phyloP scores from a whole-genome alignment of 2,113 vertebrate genomes.

The Hipposideros armiger region DNA sequence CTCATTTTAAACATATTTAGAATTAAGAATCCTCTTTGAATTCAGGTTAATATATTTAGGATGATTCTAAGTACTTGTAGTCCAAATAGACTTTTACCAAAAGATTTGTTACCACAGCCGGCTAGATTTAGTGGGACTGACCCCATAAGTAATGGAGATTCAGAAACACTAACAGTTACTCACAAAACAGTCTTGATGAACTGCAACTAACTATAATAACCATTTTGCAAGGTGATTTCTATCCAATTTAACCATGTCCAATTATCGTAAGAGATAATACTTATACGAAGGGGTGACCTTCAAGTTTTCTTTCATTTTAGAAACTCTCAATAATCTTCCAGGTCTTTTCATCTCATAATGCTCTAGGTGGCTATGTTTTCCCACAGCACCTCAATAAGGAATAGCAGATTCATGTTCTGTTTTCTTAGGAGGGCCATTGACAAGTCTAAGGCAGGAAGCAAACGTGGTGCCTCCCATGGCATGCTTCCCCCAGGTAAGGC shows the following conservation, averaged over 20 bases:
- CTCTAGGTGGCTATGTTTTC: background rate
- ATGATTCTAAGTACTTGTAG: constrained; percentile 47
- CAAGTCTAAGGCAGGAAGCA: background rate
- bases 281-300: constrained; percentile 58
- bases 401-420: background rate
- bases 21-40: constrained; percentile 77
- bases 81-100: constrained; percentile 60
- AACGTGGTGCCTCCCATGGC: fast-evolving
- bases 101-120: constrained; percentile 29
- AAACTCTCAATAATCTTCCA: background rate
- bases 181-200: constrained; percentile 72
- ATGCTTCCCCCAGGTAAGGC: background rate
- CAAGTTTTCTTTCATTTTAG: constrained; percentile 37
- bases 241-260: constrained; percentile 63
- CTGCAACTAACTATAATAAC: constrained; percentile 69
- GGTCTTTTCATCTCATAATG: constrained; percentile 32
- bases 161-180: constrained; percentile 57
- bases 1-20: constrained; percentile 71
- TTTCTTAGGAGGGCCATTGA: background rate
- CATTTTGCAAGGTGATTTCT: constrained; percentile 65
- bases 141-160: background rate
- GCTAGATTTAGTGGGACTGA: constrained; percentile 29
- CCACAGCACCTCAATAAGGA: background rate
- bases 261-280: background rate
- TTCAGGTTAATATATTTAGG: constrained; percentile 65